Evolutionary conservation across 2,797 vertebrate genomes (phyloP), one percentile per base, ranked within the genome.

Genomic region (Myotis findleyi): DNA sequence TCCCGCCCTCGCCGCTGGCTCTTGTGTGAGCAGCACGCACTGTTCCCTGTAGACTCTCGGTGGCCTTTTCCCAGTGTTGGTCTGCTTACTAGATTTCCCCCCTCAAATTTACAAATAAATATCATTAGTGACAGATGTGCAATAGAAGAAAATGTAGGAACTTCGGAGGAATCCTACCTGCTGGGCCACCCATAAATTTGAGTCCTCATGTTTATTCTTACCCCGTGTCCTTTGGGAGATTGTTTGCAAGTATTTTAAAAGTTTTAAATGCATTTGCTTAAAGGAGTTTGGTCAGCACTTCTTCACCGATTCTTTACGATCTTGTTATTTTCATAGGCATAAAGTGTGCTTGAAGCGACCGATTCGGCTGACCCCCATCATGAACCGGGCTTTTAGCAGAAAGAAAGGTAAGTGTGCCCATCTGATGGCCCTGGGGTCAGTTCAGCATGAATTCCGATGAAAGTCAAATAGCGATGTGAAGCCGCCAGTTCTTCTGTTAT

Each of bases 341-440:
- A 92, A 83, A 94, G 62, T 68, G 87, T 87, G 72, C 86, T 62
- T 84, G 90, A 91, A 51, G 18, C 21, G 47, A 75, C 33, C 62
- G 57, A 3, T 75, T 89, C 68, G 91, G 30, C 57, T 72, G 72
- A 47, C 85, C 72, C 97, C 98, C 99, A 99, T 98, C 98, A 99
- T 99, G 99, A 99, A 99, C 97, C 99, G 99, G 89, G 99, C 99
- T 97, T 99, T 99, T 98, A 99, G 99, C 98, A 98, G 99, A 97
- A 99, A 99, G 98, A 99, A 99, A 99, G 99, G 99, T 99, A 97
- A 98, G 98, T 81, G 20, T 44, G 14, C 2, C 21, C 18, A 18
- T 27, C 91, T 47, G 13, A 55, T 77, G 38, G 41, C 72, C 14
- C 27, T 76, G 30, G 21, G 4, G 11, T 51, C 62, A 91, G 51